These are phyloP conservation scores for Euproctis similis DNA, from an alignment of 2,888 invertebrate species.

Conservation along the genomic window DNA sequence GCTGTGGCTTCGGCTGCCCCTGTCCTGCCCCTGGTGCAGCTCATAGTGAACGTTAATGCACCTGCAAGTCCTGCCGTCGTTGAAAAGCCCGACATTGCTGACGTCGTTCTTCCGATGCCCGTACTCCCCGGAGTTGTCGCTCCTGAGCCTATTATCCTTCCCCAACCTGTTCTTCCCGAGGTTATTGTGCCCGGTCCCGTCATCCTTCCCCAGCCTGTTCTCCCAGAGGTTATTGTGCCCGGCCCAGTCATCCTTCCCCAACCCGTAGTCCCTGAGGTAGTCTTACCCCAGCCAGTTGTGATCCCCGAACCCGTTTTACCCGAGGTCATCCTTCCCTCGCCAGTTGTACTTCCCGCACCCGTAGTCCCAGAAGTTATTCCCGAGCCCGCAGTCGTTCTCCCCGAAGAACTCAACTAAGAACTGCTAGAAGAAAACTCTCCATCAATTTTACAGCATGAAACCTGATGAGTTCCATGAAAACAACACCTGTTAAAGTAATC, in stretches of 20 bases:
- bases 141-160: conserved; percentile 12
- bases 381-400: conserved; percentile 3
- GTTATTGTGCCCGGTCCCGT: conserved; percentile 11
- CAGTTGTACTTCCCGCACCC: conserved; percentile 9
- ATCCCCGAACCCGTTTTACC: conserved; percentile 9
- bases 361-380: conserved; percentile 5
- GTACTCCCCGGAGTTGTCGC: conserved; percentile 8
- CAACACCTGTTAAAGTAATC: no score
- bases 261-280: conserved; percentile 9
- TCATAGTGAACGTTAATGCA: conserved; percentile 42
- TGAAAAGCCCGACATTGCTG: conserved; percentile 7
- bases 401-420: conserved; percentile 18
- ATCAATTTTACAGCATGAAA: no score
- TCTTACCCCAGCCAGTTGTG: conserved; percentile 5
- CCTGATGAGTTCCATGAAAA: no score
- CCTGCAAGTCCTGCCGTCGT: conserved; percentile 12
- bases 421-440: no score
- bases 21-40: conserved; percentile 36
- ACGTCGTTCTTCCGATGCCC: conserved; percentile 1
- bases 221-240: conserved; percentile 13
- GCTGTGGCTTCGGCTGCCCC: conserved; percentile 41
- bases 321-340: conserved; percentile 7
- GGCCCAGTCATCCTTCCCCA: conserved; percentile 11
- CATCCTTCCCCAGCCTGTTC: conserved; percentile 9
- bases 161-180: conserved; percentile 10